Conservation (phyloP, 2,888 invertebrate species). For the Drosophila hamatofila region DNA sequence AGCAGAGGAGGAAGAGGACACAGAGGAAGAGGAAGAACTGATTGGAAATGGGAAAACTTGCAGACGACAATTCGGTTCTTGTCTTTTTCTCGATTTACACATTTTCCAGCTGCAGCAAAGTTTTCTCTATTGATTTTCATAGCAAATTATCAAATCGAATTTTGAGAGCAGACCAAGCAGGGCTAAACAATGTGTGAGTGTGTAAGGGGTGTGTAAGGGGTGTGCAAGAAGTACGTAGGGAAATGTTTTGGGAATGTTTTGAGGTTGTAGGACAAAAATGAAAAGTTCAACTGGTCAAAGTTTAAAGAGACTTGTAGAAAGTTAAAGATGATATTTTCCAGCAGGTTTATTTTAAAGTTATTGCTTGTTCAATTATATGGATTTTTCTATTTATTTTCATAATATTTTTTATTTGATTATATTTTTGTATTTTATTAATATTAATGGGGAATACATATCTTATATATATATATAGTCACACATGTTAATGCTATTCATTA, state of each 20-base stretch:
- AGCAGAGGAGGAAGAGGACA: neutral
- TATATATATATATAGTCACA: too few relatives aligned
- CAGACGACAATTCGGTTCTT: conserved; percentile 28
- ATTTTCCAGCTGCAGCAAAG: conserved; percentile 15
- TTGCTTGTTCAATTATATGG: neutral
- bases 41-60: conserved; percentile 24
- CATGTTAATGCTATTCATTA: neutral
- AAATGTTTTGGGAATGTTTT: neutral
- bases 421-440: too few relatives aligned
- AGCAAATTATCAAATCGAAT: conserved; percentile 37
- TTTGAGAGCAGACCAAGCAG: neutral
- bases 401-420: neutral
- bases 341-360: neutral
- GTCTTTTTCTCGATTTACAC: conserved; percentile 13
- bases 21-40: neutral
- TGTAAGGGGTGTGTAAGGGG: neutral
- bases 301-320: neutral
- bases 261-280: neutral
- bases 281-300: neutral
- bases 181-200: neutral
- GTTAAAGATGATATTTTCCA: neutral
- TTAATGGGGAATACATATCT: too few relatives aligned
- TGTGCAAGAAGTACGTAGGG: neutral
- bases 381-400: neutral
- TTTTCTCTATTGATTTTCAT: conserved; percentile 36